Evolutionary conservation across 2,797 vertebrate genomes (phyloP), one percentile per base, ranked within the genome.

Genomic region (Hafferia zeledoni): DNA sequence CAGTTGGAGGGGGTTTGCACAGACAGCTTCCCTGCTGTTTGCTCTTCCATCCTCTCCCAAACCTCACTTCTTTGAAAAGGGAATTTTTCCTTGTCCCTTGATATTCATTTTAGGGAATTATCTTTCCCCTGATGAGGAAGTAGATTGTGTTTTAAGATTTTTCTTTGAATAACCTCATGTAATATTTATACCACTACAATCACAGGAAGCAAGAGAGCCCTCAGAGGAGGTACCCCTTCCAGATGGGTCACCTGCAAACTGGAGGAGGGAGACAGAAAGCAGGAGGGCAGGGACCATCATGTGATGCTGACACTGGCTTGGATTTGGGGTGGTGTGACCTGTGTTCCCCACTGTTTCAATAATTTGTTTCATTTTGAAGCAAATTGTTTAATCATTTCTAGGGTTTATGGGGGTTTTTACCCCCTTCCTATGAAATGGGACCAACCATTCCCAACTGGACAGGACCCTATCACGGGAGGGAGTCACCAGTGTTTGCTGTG

Each of bases 321-420:
- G 35, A 35, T 59, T 83, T 77, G 30, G 28, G n/a, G 56, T 31
- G 10, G 0, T 64, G 43, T 57, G 24, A 28, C 22, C 43, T 47
- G 13, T 10, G 2, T 47, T 37, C 14, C 50, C 39, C 0, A 15
- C 22, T n/a, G 22, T 74, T 89, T 70, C 49, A 81, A 43, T 9
- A 37, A 18, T 24, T 60, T 25, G 4, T 56, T 77, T 59, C 30
- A 44, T 49, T 52, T 87, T 50, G 43, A 69, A 60, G 47, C 41
- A 41, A 16, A n/a, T 46, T 15, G 13, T 28, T n/a, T 55, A 28
- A 78, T 35, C 6, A 18, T 12, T 63, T 79, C 13, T 20, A 31
- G 9, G n/a, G 56, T 9, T 15, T 8, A 19, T 65, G 75, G 5
- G 9, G 11, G 22, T 2, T 39, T 10, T 4, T 5, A 2, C 2